A percentile compares a stretch with the other conserved stretches of the same genome.
Conservation (phyloP, 2,888 invertebrate species). For the Diploptera punctata region DNA sequence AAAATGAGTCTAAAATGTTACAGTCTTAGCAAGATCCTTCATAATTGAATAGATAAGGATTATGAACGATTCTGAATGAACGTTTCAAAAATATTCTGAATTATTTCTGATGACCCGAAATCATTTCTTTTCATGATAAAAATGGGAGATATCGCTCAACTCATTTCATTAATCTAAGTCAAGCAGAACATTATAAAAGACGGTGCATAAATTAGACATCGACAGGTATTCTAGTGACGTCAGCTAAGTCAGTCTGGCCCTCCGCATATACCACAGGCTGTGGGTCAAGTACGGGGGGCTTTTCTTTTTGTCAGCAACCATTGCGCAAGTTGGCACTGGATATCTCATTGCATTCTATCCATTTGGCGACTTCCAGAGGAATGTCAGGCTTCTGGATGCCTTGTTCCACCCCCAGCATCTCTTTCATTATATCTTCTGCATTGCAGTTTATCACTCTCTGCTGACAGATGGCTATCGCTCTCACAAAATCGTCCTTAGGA, state of each 20-base stretch:
- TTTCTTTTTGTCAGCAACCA: conserved; percentile 51
- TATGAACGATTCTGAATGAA: too few relatives aligned
- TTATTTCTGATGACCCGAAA: too few relatives aligned
- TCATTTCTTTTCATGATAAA: too few relatives aligned
- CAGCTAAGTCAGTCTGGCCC: background rate
- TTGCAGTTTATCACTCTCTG: conserved; percentile 57
- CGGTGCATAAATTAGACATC: background rate
- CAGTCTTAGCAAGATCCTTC: too few relatives aligned
- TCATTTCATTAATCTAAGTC: too few relatives aligned
- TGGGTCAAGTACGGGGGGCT: conserved; percentile 42
- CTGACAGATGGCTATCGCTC: conserved; percentile 56
- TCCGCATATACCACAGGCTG: conserved; percentile 42
- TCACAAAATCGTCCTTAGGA: conserved; percentile 72
- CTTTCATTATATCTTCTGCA: conserved; percentile 52
- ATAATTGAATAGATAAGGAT: too few relatives aligned
- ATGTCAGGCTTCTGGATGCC: conserved; percentile 61
- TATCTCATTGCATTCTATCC: conserved; percentile 74
- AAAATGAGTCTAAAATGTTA: too few relatives aligned
- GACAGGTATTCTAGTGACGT: background rate
- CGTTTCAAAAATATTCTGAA: too few relatives aligned
- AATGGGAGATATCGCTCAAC: too few relatives aligned
- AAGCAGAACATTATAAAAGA: background rate
- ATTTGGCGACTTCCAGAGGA: conserved; percentile 69
- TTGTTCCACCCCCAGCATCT: conserved; percentile 34
- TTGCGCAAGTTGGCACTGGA: conserved; percentile 68